Evolutionary conservation across 2,888 invertebrate species (phyloP).

Genomic region (Octodonta nipae): DNA sequence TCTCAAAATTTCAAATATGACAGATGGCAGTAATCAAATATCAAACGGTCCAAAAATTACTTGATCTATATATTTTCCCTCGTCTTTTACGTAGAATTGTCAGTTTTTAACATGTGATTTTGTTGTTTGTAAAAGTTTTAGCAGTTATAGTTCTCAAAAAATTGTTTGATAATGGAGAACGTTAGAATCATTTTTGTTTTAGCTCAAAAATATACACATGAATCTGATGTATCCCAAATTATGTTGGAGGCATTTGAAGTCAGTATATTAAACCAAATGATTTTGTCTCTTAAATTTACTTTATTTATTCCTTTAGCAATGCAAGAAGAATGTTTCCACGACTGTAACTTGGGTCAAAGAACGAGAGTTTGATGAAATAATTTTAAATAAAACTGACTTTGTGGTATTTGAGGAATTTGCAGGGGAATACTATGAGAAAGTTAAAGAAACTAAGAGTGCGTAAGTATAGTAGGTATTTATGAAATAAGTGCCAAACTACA

Average conservation of each 20-base stretch:
- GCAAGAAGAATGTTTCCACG: slow-evolving; percentile 42
- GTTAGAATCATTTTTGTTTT: slow-evolving; percentile 39
- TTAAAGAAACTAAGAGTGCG: slow-evolving; percentile 52
- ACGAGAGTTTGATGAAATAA: slow-evolving; percentile 40
- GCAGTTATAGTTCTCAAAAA: too few species aligned
- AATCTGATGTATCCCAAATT: slow-evolving; percentile 44
- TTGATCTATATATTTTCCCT: too few species aligned
- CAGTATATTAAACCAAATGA: slow-evolving; percentile 21
- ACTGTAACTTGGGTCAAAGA: slow-evolving; percentile 52
- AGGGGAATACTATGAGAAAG: slow-evolving; percentile 54
- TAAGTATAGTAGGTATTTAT: slow-evolving; percentile 41
- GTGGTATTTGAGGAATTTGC: slow-evolving; percentile 68
- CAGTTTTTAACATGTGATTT: too few species aligned
- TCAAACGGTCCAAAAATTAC: too few species aligned
- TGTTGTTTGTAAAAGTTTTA: too few species aligned
- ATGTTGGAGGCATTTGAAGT: slow-evolving; percentile 50
- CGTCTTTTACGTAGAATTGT: too few species aligned
- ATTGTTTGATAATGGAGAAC: too few species aligned
- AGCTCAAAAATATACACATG: slow-evolving; percentile 36
- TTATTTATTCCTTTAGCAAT: slow-evolving; percentile 18
- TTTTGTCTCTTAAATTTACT: background rate
- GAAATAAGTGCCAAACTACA: too few species aligned
- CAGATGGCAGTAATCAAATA: too few species aligned
- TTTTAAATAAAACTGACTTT: slow-evolving; percentile 53
- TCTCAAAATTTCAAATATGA: too few species aligned